Conservation (phyloP, 2,113 vertebrate species). For the Neodon shergylaensis region DNA sequence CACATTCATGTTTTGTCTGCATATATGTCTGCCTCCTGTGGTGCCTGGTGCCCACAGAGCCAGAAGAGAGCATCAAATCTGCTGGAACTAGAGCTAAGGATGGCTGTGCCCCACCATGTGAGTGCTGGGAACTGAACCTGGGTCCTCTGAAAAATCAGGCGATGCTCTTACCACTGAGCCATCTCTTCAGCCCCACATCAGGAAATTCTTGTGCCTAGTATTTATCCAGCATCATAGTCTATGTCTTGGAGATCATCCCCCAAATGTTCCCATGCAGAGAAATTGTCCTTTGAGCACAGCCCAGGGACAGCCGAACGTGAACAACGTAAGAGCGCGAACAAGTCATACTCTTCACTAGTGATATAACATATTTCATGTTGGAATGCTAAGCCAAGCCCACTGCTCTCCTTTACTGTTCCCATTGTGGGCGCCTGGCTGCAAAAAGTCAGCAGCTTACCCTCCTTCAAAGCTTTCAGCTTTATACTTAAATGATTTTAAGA, state of each 20-base stretch:
- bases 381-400: background rate
- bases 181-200: too few species aligned
- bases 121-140: background rate
- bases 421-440: background rate
- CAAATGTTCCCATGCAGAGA: background rate
- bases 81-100: background rate
- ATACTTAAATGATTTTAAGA: background rate
- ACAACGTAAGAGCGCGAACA: constrained; percentile 24
- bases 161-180: background rate
- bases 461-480: background rate
- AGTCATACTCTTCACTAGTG: background rate
- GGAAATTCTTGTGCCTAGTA: background rate
- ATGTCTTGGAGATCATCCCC: background rate
- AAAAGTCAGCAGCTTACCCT: background rate
- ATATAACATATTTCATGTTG: background rate
- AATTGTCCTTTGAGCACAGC: background rate
- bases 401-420: background rate
- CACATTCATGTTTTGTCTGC: background rate
- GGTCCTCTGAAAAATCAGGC: background rate
- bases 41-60: background rate
- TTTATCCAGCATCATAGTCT: background rate
- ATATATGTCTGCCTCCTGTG: background rate
- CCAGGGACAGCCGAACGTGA: background rate
- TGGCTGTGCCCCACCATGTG: background rate
- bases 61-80: background rate